Base-by-base conservation (phyloP, 2,797 vertebrate species). In the Distichodus sexfasciatus region DNA sequence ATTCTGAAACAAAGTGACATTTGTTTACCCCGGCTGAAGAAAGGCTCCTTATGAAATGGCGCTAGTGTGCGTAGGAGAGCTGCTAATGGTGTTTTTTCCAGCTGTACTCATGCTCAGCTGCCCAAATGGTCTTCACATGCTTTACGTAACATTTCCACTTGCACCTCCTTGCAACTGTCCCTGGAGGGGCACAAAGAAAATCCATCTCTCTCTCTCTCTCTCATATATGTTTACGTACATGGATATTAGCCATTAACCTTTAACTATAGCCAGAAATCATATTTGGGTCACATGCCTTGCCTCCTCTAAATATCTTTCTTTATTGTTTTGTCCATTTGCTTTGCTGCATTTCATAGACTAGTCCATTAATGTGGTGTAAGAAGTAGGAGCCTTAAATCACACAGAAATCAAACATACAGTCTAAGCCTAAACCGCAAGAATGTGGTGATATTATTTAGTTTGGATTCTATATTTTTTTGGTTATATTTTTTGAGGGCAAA, bases 111-210 rank as follows among this genome's bases (percentile, higher is more conserved):
- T 64, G 64, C 55, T 68, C 55, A 36, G 54, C 8, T 63, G 36
- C 46, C 41, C 35, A 73, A 63, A 57, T 36, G 48, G 58, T 19
- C 31, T 24, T 74, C 66, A 68, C 60, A 71, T 68, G 60, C 14
- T 76, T 76, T 62, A 75, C 62, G 71, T 72, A 70, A 62, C 41
- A 44, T 58, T 43, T 72, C 2, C 33, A 23, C 57, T 28, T 66
- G 1, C 44, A 35, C 41, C 33, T 15, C 33, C 54, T 69, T 48
- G 57, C 43, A 40, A 23, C 29, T 51, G 53, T 60, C 62, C 28
- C 57, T 38, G 7, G 43, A 26, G 12, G 50, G 5, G 2, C 19
- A 55, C 24, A 44, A 11, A 12, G 26, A 51, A 71, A 50, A 14
- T 19, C 23, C 55, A 58, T 38, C 24, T 33, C n/a, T 28, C 29